Conservation (phyloP, 1,140 invertebrate species). For the Chionoecetes opilio region DNA sequence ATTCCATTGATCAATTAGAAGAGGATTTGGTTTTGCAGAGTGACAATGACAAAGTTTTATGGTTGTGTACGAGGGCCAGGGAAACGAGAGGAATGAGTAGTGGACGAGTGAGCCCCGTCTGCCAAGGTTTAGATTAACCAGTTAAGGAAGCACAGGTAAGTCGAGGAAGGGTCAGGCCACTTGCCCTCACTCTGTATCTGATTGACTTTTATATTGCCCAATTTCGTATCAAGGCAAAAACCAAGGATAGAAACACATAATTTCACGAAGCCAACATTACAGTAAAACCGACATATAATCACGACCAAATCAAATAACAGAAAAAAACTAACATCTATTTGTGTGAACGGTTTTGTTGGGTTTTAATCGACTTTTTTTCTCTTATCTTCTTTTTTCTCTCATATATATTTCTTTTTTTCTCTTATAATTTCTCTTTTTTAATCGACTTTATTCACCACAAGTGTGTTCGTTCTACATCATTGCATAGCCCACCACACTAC, state of each 20-base stretch:
- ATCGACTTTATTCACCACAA: too few relatives aligned
- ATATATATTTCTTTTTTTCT: too few relatives aligned
- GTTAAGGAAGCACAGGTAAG: neutral
- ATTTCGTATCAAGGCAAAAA: neutral
- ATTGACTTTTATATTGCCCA: neutral
- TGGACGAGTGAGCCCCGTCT: neutral
- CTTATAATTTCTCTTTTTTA: too few relatives aligned
- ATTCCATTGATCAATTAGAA: neutral
- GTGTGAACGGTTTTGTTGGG: too few relatives aligned
- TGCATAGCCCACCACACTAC: too few relatives aligned
- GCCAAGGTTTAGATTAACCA: neutral
- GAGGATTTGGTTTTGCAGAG: neutral
- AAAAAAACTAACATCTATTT: too few relatives aligned
- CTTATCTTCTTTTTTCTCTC: too few relatives aligned
- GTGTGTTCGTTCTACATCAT: too few relatives aligned
- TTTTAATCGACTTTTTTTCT: too few relatives aligned
- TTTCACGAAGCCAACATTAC: too few relatives aligned
- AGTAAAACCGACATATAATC: too few relatives aligned
- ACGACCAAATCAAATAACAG: too few relatives aligned
- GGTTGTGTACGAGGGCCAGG: neutral
- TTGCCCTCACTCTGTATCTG: constrained; percentile 9
- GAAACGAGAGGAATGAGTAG: neutral
- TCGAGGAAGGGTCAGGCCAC: neutral
- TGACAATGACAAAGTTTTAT: neutral
- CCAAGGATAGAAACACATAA: neutral